Conservation (phyloP, 1,140 invertebrate genomes). For the Hormaphis cornu region DNA sequence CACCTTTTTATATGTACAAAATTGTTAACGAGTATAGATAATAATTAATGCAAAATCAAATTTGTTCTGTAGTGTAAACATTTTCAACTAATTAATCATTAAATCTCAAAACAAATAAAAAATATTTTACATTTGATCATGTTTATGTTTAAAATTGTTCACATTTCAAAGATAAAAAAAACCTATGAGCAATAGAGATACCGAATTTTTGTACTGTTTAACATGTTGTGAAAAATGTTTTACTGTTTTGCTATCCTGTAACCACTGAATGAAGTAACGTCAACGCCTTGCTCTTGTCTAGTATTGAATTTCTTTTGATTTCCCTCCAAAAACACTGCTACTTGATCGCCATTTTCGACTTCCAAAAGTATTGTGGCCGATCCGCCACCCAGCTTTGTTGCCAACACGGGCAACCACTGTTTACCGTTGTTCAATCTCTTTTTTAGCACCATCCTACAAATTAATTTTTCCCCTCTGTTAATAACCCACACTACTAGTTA, state of each 20-base stretch:
- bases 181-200: too few species aligned
- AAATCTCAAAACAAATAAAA: too few species aligned
- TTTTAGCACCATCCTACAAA: conserved; percentile 7
- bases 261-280: conserved; percentile 5
- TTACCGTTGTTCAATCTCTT: conserved; percentile 8
- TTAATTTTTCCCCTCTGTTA: too few species aligned
- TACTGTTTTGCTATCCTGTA: conserved; percentile 21
- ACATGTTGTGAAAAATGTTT: background rate
- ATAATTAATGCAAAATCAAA: too few species aligned
- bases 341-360: background rate
- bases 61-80: too few species aligned
- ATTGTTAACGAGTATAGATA: too few species aligned
- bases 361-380: conserved; percentile 8
- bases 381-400: background rate
- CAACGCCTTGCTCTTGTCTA: background rate
- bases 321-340: background rate
- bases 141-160: too few species aligned
- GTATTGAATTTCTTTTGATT: background rate
- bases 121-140: too few species aligned
- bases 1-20: too few species aligned
- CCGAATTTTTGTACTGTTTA: background rate
- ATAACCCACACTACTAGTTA: too few species aligned
- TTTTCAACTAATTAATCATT: too few species aligned
- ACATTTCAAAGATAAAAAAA: too few species aligned
- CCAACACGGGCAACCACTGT: conserved; percentile 5